Percentiles rank a stretch among this genome's conserved stretches.
Conservation (phyloP, 2,888 invertebrate species). For the Lasius platythorax region DNA sequence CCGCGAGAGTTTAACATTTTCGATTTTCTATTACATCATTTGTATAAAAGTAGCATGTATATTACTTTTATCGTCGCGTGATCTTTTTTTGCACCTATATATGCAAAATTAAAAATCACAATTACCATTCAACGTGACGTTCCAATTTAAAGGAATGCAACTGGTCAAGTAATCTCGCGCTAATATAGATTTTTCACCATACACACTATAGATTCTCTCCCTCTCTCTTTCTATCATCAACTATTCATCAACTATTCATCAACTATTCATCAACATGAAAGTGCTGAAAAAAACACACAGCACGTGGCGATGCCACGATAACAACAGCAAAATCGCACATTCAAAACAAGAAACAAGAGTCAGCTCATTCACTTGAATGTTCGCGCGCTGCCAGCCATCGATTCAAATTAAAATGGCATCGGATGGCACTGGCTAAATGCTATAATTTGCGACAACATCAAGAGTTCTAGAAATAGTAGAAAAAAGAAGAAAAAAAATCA, state of each 20-base stretch:
- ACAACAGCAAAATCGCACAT: slow-evolving; percentile 40
- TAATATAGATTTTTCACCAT: slow-evolving; percentile 63
- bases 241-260: slow-evolving; percentile 21
- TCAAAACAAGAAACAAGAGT: slow-evolving; percentile 59
- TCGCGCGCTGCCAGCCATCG: slow-evolving; percentile 81
- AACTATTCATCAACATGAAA: slow-evolving; percentile 30
- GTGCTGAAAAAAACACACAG: slow-evolving; percentile 55
- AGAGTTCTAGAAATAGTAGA: slow-evolving; percentile 15
- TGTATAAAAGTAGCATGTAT: background rate
- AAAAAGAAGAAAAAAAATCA: background rate
- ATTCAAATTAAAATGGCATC: slow-evolving; percentile 29
- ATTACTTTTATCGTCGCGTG: background rate
- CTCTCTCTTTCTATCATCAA: slow-evolving; percentile 54
- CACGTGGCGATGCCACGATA: slow-evolving; percentile 57
- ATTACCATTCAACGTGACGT: background rate
- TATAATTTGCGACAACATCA: slow-evolving; percentile 70
- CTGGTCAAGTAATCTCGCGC: slow-evolving; percentile 84
- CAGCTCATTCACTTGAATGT: slow-evolving; percentile 71
- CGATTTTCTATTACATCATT: background rate
- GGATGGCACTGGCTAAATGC: slow-evolving; percentile 62
- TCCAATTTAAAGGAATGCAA: slow-evolving; percentile 15
- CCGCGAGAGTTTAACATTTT: slow-evolving; percentile 50
- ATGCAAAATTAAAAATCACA: background rate
- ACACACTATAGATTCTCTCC: slow-evolving; percentile 68
- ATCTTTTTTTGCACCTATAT: background rate